Percentiles rank a stretch among this genome's conserved stretches.
phyloP scores from a whole-genome alignment of 2,797 vertebrate genomes.

The Salmo trutta region DNA sequence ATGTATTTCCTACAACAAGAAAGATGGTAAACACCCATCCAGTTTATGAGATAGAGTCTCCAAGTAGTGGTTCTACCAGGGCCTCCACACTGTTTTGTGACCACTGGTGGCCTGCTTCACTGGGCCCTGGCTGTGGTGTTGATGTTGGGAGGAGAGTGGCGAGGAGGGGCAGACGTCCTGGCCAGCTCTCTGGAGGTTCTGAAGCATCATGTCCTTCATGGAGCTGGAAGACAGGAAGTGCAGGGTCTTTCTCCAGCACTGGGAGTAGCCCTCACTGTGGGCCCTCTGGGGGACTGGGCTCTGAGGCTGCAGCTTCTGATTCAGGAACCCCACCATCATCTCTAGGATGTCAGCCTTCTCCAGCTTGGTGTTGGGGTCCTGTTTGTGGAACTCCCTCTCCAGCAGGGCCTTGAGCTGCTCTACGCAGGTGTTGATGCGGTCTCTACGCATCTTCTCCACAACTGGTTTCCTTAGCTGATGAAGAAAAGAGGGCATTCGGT shows the following conservation, averaged over 20 bases:
- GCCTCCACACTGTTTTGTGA: constrained; percentile 56
- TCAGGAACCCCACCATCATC: constrained; percentile 73
- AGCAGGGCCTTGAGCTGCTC: constrained; percentile 71
- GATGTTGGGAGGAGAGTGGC: constrained; percentile 34
- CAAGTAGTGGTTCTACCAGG: constrained; percentile 53
- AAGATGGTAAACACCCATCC: constrained; percentile 46
- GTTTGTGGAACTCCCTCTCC: constrained; percentile 65
- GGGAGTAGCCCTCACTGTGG: constrained; percentile 73
- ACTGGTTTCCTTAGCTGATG: constrained; percentile 77
- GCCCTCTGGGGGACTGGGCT: constrained; percentile 48
- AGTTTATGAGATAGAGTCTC: constrained; percentile 26
- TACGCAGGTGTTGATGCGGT: constrained; percentile 72
- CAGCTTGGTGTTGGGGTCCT: constrained; percentile 68
- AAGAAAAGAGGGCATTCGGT: constrained; percentile 28
- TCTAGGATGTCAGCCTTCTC: constrained; percentile 75
- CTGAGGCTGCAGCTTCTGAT: constrained; percentile 62
- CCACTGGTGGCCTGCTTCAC: constrained; percentile 39
- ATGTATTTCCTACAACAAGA: constrained; percentile 43
- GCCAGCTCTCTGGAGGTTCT: constrained; percentile 30
- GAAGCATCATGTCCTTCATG: constrained; percentile 49
- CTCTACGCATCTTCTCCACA: constrained; percentile 73
- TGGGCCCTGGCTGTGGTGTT: constrained; percentile 29
- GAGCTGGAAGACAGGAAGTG: constrained; percentile 71
- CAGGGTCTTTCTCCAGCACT: constrained; percentile 72
- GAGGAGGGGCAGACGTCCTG: constrained; percentile 22